Conservation (phyloP, 2,888 invertebrate genomes). For the Escarpia spicata region DNA sequence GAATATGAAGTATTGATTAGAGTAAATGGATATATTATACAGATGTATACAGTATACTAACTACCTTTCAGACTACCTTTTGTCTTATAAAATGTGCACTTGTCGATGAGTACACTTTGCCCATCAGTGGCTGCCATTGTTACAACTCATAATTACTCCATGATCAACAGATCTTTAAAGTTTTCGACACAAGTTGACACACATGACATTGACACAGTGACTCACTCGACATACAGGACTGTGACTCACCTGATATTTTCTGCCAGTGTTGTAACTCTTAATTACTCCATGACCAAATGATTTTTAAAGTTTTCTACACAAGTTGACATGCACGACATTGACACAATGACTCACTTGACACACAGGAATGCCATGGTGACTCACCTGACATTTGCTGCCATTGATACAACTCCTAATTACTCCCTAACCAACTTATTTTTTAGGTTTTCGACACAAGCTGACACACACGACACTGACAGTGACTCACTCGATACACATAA, state of each 20-base stretch:
- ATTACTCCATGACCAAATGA: too few relatives aligned
- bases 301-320: neutral
- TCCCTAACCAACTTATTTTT: neutral
- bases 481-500: neutral
- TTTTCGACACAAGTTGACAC: neutral
- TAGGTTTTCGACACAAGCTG: neutral
- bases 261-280: too few relatives aligned
- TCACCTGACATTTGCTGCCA: too few relatives aligned
- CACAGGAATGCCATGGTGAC: neutral
- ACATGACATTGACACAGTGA: neutral
- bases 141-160: too few relatives aligned
- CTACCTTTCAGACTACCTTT: too few relatives aligned
- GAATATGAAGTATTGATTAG: too few relatives aligned
- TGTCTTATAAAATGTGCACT: too few relatives aligned
- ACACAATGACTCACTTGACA: neutral
- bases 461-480: neutral
- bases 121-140: too few relatives aligned
- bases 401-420: too few relatives aligned
- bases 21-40: too few relatives aligned
- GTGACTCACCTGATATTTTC: neutral
- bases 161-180: neutral
- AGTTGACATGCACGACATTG: neutral
- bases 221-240: neutral
- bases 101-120: too few relatives aligned
- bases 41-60: too few relatives aligned